These are phyloP conservation scores for Emys orbicularis DNA, from an alignment of 2,797 vertebrate genomes.

Conservation along the genomic window DNA sequence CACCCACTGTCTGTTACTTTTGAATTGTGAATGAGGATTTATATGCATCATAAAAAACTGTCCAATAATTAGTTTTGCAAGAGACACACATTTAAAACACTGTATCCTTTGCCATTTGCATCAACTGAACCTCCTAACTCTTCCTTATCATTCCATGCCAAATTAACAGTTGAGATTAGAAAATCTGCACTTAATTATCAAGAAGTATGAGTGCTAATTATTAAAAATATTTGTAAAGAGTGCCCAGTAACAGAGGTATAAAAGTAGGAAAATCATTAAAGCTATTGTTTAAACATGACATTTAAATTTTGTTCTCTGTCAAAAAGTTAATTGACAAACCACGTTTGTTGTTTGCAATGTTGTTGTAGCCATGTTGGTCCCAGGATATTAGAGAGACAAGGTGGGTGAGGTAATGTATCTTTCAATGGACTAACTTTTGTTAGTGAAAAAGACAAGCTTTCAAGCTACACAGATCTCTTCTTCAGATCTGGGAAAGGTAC, in stretches of 20 bases:
- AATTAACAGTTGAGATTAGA: conserved; percentile 68
- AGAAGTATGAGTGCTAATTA: conserved; percentile 70
- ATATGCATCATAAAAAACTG: conserved; percentile 61
- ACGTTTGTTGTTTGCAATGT: neutral
- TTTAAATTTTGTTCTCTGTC: conserved; percentile 72
- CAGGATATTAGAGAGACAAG: neutral
- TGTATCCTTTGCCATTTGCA: conserved; percentile 53
- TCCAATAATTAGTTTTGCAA: conserved; percentile 47
- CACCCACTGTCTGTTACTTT: conserved; percentile 64
- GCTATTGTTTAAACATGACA: conserved; percentile 69
- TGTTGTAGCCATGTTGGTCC: neutral
- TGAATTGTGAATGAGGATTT: conserved; percentile 59
- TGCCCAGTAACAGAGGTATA: conserved; percentile 39
- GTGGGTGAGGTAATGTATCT: neutral
- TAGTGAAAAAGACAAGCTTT: neutral
- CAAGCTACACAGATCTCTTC: neutral
- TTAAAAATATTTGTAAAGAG: conserved; percentile 66
- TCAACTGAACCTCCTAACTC: conserved; percentile 53
- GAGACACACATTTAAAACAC: conserved; percentile 61
- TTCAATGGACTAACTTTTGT: neutral
- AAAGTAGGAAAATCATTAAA: conserved; percentile 68
- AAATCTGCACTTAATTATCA: conserved; percentile 75
- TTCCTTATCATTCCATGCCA: conserved; percentile 56
- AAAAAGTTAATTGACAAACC: conserved; percentile 71
- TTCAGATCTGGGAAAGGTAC: neutral